Evolutionary conservation across 2,113 vertebrate genomes (phyloP).

Genomic region (Ailuropoda melanoleuca): DNA sequence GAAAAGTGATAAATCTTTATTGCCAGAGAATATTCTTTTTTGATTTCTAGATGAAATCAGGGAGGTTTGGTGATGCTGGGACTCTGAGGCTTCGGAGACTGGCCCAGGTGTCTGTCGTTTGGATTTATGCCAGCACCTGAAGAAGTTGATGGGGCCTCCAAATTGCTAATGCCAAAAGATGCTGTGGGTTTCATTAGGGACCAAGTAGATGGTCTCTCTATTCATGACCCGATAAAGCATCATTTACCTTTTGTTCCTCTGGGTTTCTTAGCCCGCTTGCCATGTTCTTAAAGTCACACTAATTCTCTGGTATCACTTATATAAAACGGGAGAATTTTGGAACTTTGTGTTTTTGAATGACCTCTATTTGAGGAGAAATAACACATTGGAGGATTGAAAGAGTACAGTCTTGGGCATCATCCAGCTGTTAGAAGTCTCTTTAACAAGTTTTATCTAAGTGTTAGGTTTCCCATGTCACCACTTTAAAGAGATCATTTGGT

Average conservation of each 20-base stretch:
- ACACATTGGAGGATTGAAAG: background rate
- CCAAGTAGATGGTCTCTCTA: no score
- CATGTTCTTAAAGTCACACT: background rate
- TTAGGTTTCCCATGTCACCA: background rate
- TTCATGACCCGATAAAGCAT: background rate
- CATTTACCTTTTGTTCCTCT: background rate
- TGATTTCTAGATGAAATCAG: background rate
- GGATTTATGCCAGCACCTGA: background rate
- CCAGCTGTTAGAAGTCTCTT: background rate
- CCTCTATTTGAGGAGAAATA: background rate
- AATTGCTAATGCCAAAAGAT: background rate
- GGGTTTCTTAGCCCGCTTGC: no score
- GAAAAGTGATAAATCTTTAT: background rate
- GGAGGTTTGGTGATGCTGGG: background rate
- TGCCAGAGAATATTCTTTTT: background rate
- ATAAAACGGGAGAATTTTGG: background rate
- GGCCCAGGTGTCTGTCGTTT: background rate
- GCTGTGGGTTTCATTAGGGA: no score
- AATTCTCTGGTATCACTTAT: background rate
- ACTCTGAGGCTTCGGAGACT: background rate
- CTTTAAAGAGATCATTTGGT: background rate
- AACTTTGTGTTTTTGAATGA: background rate
- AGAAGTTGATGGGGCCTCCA: background rate
- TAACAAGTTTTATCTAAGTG: background rate
- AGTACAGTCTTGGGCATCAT: background rate